Evolutionary conservation across 2,113 vertebrate genomes (phyloP), one percentile per base, ranked within the genome.

Genomic region (Silurus meridionalis): DNA sequence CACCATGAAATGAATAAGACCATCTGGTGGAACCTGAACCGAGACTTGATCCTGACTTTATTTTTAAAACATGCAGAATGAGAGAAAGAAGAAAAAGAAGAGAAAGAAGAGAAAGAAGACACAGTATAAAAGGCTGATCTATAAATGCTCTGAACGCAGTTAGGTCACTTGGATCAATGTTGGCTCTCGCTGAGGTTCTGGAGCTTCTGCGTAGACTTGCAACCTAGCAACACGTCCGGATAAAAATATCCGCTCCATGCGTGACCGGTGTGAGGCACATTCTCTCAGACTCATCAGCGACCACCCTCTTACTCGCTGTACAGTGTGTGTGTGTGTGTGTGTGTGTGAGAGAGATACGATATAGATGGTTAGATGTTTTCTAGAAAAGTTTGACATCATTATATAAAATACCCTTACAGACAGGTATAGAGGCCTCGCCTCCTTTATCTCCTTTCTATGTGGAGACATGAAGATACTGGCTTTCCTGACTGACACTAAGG

Each of bases 221-320:
- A 91, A 77, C 88, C 90, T 89, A 88, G 88, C 90, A 89, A 91
- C 85, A 72, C 77, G 57, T 79, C 53, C 48, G 8, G 78, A 69
- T 89, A 90, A 86, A 90, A 89, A 90, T 90, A 90, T 71, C 87
- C 63, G 57, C 52, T 86, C 82, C 84, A 84, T n/a, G 82, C 48
- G 87, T 88, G 87, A 85, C 85, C 69, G 83, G 74, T 72, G 57
- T 80, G 87, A 78, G 80, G 60, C 84, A 86, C 81, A 60, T 80
- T 89, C 80, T 87, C 75, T 86, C 86, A 78, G 75, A 63, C 71
- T 83, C 71, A 77, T 90, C 86, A 50, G 46, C 48, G 25, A 55
- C 71, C 57, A 82, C 23, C 63, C 50, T 28, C 75, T 57, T 53
- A 8, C 53, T 82, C 83, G 8, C 23, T 23, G 19, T 63, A 25